Evolutionary conservation across 1,140 invertebrate species (phyloP).

Genomic region (Pissodes strobi): DNA sequence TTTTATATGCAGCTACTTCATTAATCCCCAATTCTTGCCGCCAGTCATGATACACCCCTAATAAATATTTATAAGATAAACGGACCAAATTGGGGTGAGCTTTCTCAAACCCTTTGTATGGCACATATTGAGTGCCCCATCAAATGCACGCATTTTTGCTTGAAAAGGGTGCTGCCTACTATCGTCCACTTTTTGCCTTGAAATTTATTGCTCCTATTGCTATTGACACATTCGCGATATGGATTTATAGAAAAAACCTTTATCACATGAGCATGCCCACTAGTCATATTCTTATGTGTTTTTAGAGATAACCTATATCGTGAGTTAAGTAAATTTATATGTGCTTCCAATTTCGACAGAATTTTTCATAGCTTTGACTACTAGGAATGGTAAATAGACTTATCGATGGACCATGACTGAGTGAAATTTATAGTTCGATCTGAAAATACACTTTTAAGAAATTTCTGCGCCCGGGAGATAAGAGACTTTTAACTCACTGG

Average conservation of each 20-base stretch:
- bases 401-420: no score
- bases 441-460: no score
- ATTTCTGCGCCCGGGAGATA: no score
- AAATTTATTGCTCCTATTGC: conserved; percentile 21
- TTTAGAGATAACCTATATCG: no score
- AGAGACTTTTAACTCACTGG: no score
- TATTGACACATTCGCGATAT: conserved; percentile 31
- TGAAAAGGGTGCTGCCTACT: conserved; percentile 9
- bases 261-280: no score
- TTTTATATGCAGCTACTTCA: conserved; percentile 7
- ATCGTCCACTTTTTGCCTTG: conserved; percentile 10
- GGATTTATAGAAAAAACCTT: conserved; percentile 15
- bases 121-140: conserved; percentile 11
- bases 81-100: conserved; percentile 1
- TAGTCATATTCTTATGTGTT: no score
- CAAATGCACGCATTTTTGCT: conserved; percentile 16
- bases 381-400: no score
- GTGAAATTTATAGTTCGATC: no score
- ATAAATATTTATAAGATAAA: conserved; percentile 25
- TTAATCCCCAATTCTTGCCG: conserved; percentile 10
- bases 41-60: not conserved
- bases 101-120: conserved; percentile 10
- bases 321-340: no score
- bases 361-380: no score
- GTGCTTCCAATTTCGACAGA: no score